Base-by-base conservation (phyloP, 2,797 vertebrate genomes). In the Tenualosa thibaudeaui region DNA sequence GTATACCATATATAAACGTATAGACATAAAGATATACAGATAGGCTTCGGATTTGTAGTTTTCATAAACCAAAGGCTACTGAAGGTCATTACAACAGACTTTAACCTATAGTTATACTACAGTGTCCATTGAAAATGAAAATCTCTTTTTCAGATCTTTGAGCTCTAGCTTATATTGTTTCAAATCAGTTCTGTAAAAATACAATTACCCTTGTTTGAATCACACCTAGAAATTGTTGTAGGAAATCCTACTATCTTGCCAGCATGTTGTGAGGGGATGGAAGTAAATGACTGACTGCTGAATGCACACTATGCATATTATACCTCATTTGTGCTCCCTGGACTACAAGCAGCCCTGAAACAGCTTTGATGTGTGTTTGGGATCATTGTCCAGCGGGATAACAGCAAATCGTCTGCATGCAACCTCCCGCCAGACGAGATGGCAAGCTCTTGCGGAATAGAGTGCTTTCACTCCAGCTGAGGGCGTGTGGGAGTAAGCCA, bases 321-420 rank as follows among this genome's bases (percentile, higher is more conserved):
- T 17, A 31, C 1, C 68, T 75, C 68, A 17, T 37, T 75, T 43
- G 15, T 5, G 37, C 31, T 43, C 31, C 15, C 15, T 75, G 37
- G 68, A 75, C 37, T 6, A 1, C 9, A 17, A 37, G 37, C 31
- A 37, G 26, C 10, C n/a, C 65, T 15, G 65, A 75, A 31, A 19
- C 37, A 37, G 68, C 68, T 75, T 75, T 75, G 68, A 43, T 75
- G 68, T 13, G 17, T 43, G 15, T 75, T 75, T 75, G 31, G 68
- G 15, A 75, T 75, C 31, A 75, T 43, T 75, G 31, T 71, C 65
- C 26, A 37, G 65, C 26, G 4, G 65, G 65, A 75, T 19, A 75
- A 75, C 19, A 40, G 68, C 31, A 15, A 15, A 13, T 65, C 9
- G 2, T 65, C 24, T 31, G 1, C 62, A 31, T 24, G 26, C 62